These are phyloP conservation scores for Malurus leucopterus DNA, from an alignment of 2,797 vertebrate species.

Conservation along the genomic window DNA sequence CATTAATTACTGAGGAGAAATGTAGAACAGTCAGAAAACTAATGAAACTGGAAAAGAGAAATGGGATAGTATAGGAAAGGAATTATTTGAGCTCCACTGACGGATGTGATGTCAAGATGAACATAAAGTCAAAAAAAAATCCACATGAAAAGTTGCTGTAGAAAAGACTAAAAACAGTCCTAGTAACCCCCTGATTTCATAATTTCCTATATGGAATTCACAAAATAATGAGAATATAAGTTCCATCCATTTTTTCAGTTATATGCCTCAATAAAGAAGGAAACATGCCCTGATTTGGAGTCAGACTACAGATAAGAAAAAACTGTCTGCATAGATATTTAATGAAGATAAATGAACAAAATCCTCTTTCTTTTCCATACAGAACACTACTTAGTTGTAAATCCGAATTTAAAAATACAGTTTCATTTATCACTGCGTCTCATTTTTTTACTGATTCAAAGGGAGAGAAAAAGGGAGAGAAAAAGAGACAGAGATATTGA, in stretches of 20 bases:
- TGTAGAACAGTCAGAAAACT: not conserved
- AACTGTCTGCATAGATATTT: not conserved
- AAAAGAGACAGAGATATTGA: not conserved
- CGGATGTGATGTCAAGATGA: not conserved
- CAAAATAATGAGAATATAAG: not conserved
- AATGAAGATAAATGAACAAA: not conserved
- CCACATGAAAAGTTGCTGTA: not conserved
- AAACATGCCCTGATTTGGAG: not conserved
- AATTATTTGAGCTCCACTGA: not conserved
- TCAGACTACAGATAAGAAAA: not conserved
- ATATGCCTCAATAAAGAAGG: not conserved
- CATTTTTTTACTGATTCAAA: not conserved
- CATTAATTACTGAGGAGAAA: not conserved
- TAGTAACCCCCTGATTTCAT: not conserved
- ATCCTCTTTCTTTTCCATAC: not conserved
- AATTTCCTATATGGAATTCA: not conserved
- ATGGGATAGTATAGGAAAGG: not conserved
- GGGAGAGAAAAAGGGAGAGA: not conserved
- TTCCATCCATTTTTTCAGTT: not conserved
- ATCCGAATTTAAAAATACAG: not conserved
- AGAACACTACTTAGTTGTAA: not conserved
- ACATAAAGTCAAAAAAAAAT: not conserved
- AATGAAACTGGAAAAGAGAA: not conserved
- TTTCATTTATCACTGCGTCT: not conserved
- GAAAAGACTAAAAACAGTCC: not conserved